Percentiles rank a stretch among this genome's conserved stretches.
These are phyloP conservation scores for Pissodes strobi DNA, from an alignment of 1,140 invertebrate species.

Conservation along the genomic window DNA sequence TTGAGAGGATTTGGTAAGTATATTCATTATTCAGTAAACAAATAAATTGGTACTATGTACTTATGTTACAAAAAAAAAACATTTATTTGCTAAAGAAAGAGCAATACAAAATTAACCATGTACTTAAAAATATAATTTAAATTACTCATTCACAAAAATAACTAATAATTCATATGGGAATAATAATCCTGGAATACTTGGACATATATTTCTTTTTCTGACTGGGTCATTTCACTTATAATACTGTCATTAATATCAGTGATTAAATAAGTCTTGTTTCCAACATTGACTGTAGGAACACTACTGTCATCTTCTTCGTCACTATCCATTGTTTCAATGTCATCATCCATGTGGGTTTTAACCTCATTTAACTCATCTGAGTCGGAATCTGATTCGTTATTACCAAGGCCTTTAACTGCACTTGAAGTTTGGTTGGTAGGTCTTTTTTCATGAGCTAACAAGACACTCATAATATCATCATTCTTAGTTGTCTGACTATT, in stretches of 20 bases:
- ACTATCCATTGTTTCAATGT: conserved; percentile 70
- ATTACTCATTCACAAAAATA: neutral
- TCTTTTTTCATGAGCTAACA: conserved; percentile 87
- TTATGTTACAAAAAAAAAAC: too few species aligned
- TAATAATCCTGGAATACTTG: conserved; percentile 93
- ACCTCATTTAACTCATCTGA: conserved; percentile 69
- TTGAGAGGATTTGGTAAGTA: too few species aligned
- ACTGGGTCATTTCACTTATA: conserved; percentile 87
- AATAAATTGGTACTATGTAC: too few species aligned
- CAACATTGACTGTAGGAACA: conserved; percentile 82
- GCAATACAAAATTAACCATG: too few species aligned
- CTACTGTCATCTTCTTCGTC: conserved; percentile 82
- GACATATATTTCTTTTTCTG: conserved; percentile 93
- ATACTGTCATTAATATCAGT: conserved; percentile 82
- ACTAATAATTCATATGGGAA: conserved; percentile 76
- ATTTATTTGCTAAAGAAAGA: too few species aligned
- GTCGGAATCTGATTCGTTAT: conserved; percentile 76
- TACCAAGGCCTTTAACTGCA: conserved; percentile 62
- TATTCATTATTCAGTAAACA: too few species aligned
- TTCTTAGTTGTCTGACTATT: conserved; percentile 64
- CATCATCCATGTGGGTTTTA: conserved; percentile 60
- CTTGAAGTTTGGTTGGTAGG: conserved; percentile 62
- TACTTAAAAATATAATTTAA: too few species aligned
- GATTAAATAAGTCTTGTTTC: conserved; percentile 76
- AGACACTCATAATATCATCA: conserved; percentile 90